phyloP scores from a whole-genome alignment of 2,113 vertebrate species.

The Clarias batrachus region DNA sequence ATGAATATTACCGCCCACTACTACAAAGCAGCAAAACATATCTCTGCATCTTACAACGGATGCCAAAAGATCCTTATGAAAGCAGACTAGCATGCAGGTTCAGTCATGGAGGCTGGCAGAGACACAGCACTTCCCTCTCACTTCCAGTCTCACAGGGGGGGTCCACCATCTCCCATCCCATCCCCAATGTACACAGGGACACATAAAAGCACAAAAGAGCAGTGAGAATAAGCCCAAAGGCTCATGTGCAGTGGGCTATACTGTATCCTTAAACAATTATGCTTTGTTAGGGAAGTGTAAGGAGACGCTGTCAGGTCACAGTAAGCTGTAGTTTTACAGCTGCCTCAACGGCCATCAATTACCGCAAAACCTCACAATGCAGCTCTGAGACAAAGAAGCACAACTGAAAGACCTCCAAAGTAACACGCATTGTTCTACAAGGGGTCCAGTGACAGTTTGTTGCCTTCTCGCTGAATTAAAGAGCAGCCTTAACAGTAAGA shows the following conservation, averaged over 20 bases:
- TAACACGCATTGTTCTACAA: constrained; percentile 42
- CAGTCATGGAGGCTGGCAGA: constrained; percentile 5
- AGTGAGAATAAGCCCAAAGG: constrained; percentile 42
- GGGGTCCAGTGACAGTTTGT: constrained; percentile 41
- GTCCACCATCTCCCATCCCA: constrained; percentile 41
- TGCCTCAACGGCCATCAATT: constrained; percentile 22
- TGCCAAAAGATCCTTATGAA: background rate
- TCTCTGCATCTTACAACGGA: background rate
- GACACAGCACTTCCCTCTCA: constrained; percentile 7
- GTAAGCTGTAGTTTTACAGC: constrained; percentile 26
- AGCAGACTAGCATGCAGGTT: background rate
- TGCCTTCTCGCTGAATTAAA: constrained; percentile 25
- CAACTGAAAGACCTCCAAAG: constrained; percentile 27
- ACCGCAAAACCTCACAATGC: constrained; percentile 17
- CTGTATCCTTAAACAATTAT: constrained; percentile 24
- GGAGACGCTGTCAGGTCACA: constrained; percentile 9
- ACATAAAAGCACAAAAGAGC: constrained; percentile 46
- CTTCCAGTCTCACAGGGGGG: constrained; percentile 41
- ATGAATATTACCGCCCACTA: background rate
- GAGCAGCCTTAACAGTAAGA: background rate
- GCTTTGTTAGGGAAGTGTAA: constrained; percentile 18
- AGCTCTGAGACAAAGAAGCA: constrained; percentile 24
- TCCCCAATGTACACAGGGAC: constrained; percentile 37
- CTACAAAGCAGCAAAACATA: background rate
- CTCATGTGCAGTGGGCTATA: constrained; percentile 22